Evolutionary conservation across 2,888 invertebrate genomes (phyloP).

Genomic region (Drosophila greeni): DNA sequence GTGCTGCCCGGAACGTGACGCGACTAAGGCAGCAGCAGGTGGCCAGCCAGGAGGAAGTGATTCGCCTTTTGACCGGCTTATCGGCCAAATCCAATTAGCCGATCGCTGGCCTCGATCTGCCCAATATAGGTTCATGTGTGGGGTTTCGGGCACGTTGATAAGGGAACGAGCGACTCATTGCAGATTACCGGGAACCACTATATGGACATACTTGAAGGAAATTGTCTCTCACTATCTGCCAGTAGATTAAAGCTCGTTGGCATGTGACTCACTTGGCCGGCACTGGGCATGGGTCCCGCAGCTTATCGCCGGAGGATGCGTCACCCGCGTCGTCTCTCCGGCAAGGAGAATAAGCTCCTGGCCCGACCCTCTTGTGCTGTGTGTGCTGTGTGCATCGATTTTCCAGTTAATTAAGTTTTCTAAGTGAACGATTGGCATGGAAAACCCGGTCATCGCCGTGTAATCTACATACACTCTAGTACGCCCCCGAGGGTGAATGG

Average conservation of each 20-base stretch:
- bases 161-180: constrained; percentile 9
- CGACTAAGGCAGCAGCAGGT: constrained; percentile 18
- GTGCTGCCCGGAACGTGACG: constrained; percentile 50
- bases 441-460: constrained; percentile 36
- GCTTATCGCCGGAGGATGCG: constrained; percentile 36
- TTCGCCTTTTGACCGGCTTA: constrained; percentile 29
- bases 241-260: constrained; percentile 24
- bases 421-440: constrained; percentile 48
- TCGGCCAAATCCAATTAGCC: constrained; percentile 41
- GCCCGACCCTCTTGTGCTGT: constrained; percentile 15
- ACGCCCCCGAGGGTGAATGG: constrained; percentile 23
- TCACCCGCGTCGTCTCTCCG: constrained; percentile 30
- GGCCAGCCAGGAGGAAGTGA: constrained; percentile 13
- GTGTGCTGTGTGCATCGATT: constrained; percentile 58
- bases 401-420: constrained; percentile 65
- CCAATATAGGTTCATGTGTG: constrained; percentile 10
- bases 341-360: neutral
- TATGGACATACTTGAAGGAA: constrained; percentile 16
- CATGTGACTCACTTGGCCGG: constrained; percentile 31
- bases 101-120: constrained; percentile 7
- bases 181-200: constrained; percentile 20
- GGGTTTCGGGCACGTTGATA: constrained; percentile 19
- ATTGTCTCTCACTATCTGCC: constrained; percentile 16
- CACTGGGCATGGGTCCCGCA: constrained; percentile 5
- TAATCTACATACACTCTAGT: constrained; percentile 40